These are phyloP conservation scores for Fragum sueziense DNA, from an alignment of 2,888 invertebrate genomes.

Conservation along the genomic window DNA sequence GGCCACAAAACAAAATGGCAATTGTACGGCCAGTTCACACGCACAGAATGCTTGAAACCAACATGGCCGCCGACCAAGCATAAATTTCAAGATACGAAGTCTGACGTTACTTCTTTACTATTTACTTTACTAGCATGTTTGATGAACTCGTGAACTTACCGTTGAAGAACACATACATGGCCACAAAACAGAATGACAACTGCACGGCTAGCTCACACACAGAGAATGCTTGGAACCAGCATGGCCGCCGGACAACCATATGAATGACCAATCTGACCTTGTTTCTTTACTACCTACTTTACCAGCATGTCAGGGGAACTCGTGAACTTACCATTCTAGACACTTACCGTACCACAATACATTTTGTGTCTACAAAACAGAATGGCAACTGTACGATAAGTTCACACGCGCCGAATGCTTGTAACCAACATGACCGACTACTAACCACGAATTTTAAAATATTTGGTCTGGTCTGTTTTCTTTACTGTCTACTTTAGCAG, in stretches of 20 bases:
- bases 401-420: conserved; percentile 75
- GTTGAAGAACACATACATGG: conserved; percentile 76
- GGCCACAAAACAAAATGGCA: conserved; percentile 80
- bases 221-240: conserved; percentile 76
- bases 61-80: conserved; percentile 74
- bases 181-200: conserved; percentile 80
- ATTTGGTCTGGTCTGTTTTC: no score
- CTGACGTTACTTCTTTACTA: no score
- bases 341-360: conserved; percentile 80
- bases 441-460: no score
- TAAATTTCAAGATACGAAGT: no score
- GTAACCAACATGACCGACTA: conserved; percentile 77
- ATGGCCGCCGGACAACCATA: conserved; percentile 76
- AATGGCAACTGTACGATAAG: conserved; percentile 78
- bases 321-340: no score
- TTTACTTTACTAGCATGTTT: background rate
- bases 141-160: conserved; percentile 71
- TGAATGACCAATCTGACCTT: no score
- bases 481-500: no score
- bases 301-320: no score
- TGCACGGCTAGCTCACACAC: conserved; percentile 77
- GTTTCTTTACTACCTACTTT: no score
- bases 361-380: conserved; percentile 77
- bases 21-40: conserved; percentile 77
- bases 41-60: conserved; percentile 77